phyloP scores from a whole-genome alignment of 2,888 invertebrate genomes.

The Lamellibrachia columna region DNA sequence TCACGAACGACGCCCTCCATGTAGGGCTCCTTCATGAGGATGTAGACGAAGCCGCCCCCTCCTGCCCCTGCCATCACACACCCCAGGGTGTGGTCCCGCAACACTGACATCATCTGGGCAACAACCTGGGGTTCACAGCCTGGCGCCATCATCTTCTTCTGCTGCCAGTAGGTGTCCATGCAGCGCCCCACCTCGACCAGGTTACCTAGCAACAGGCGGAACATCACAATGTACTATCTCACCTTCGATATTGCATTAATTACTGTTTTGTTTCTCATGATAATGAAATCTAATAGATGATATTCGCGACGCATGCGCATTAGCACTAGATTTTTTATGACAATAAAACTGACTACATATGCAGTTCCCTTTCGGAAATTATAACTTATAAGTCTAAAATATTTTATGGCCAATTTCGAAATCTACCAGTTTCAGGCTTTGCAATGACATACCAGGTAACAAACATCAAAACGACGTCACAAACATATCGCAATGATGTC shows the following conservation, averaged over 20 bases:
- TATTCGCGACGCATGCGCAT: no score
- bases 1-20: background rate
- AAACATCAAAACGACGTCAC: no score
- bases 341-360: no score
- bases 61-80: constrained; percentile 64
- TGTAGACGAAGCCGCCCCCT: constrained; percentile 66
- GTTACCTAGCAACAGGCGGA: constrained; percentile 52
- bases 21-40: constrained; percentile 57
- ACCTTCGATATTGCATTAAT: background rate
- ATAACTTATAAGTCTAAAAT: no score
- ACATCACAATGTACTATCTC: constrained; percentile 17
- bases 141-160: constrained; percentile 66
- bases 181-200: constrained; percentile 59
- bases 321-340: no score
- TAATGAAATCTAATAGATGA: no score
- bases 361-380: no score
- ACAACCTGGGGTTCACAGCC: constrained; percentile 65
- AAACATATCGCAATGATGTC: no score
- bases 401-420: no score
- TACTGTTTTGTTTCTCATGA: background rate
- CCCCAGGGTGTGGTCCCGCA: constrained; percentile 51
- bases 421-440: no score
- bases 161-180: constrained; percentile 64
- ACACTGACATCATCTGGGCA: constrained; percentile 54
- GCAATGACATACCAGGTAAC: no score